Evolutionary conservation across 2,113 vertebrate species (phyloP).

Genomic region (Kryptolebias marmoratus): DNA sequence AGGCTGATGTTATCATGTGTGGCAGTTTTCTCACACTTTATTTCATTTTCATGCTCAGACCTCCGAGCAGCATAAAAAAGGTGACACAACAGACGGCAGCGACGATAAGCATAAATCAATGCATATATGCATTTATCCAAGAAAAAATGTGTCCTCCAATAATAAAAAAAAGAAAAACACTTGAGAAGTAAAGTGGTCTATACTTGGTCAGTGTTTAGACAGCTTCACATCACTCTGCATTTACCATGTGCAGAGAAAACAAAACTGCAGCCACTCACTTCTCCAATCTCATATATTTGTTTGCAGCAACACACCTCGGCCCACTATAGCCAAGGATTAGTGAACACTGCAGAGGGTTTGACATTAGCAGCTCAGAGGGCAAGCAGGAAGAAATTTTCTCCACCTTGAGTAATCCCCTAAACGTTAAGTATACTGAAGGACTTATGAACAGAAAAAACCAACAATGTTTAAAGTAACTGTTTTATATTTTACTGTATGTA

Average conservation of each 20-base stretch:
- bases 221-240: slow-evolving; percentile 12
- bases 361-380: slow-evolving; percentile 18
- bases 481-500: background rate
- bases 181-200: slow-evolving; percentile 13
- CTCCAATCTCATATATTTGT: slow-evolving; percentile 29
- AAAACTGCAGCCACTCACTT: slow-evolving; percentile 24
- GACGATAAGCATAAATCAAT: slow-evolving; percentile 21
- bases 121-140: slow-evolving; percentile 25
- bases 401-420: slow-evolving; percentile 8
- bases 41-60: slow-evolving; percentile 14
- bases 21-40: slow-evolving; percentile 3
- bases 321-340: slow-evolving; percentile 6
- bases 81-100: slow-evolving; percentile 1
- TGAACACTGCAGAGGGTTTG: slow-evolving; percentile 16
- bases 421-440: slow-evolving; percentile 13
- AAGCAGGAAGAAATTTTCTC: background rate
- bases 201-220: slow-evolving; percentile 31
- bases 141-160: slow-evolving; percentile 22
- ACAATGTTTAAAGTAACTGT: background rate
- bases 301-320: background rate
- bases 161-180: slow-evolving; percentile 2
- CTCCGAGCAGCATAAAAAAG: background rate
- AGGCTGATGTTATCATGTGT: slow-evolving; percentile 6
- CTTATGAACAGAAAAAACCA: background rate
- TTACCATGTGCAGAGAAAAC: slow-evolving; percentile 16